Percentiles rank a stretch among this genome's conserved stretches.
Conservation (phyloP, 2,888 invertebrate species). For the Hypercompe scribonia region DNA sequence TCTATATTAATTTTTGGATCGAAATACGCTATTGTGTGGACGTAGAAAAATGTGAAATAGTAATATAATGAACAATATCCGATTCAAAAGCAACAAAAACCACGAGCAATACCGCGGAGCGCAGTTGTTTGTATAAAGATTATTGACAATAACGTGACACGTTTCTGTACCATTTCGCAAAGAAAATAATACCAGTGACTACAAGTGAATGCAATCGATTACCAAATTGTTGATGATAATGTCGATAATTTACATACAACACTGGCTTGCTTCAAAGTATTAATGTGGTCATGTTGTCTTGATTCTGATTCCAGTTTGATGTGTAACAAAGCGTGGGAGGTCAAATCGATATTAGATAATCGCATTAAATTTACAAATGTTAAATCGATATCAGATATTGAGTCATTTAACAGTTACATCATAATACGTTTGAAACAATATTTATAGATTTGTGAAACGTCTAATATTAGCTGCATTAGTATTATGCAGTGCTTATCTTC, state of each 20-base stretch:
- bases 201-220: slow-evolving; percentile 61
- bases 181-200: slow-evolving; percentile 46
- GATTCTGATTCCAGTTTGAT: slow-evolving; percentile 55
- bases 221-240: slow-evolving; percentile 59
- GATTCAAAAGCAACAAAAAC: too few relatives aligned
- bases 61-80: too few relatives aligned
- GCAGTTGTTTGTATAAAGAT: too few relatives aligned
- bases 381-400: slow-evolving; percentile 67
- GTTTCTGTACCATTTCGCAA: slow-evolving; percentile 55
- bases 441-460: slow-evolving; percentile 32
- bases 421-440: slow-evolving; percentile 32
- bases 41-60: too few relatives aligned
- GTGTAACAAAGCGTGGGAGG: slow-evolving; percentile 75
- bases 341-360: slow-evolving; percentile 81
- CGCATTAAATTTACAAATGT: slow-evolving; percentile 76
- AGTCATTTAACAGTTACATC: slow-evolving; percentile 68
- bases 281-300: slow-evolving; percentile 46
- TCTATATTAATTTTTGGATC: too few relatives aligned
- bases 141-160: slow-evolving; percentile 20
- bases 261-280: slow-evolving; percentile 55
- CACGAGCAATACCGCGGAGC: too few relatives aligned
- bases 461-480: slow-evolving; percentile 3
- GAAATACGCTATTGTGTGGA: too few relatives aligned
- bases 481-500: not conserved
- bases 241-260: slow-evolving; percentile 64